phyloP scores from a whole-genome alignment of 1,140 invertebrate genomes.

The Metopolophium dirhodum region DNA sequence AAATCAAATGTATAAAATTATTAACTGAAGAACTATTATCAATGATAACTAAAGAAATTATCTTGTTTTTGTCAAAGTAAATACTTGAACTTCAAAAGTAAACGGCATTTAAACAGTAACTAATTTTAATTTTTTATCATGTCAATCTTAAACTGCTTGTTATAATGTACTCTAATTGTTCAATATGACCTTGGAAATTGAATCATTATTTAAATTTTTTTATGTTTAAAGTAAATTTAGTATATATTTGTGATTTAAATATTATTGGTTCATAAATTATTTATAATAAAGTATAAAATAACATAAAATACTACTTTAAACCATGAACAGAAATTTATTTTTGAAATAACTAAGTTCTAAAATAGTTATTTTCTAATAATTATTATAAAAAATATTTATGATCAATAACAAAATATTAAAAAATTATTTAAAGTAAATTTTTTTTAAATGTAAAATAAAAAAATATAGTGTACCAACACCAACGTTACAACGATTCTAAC shows the following conservation, averaged over 20 bases:
- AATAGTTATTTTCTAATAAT: not conserved
- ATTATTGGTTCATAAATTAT: not conserved
- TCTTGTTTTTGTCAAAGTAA: not conserved
- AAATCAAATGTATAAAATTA: not conserved
- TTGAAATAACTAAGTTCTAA: not conserved
- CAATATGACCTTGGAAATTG: not conserved
- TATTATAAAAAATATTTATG: not conserved
- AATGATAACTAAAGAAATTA: not conserved
- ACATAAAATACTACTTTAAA: not conserved
- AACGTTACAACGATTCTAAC: not conserved
- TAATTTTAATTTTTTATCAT: not conserved
- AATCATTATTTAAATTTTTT: not conserved
- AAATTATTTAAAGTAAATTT: not conserved
- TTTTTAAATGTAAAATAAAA: not conserved
- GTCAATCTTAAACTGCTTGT: not conserved
- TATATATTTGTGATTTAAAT: not conserved
- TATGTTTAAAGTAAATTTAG: not conserved
- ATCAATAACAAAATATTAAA: not conserved
- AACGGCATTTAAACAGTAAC: not conserved
- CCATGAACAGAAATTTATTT: not conserved
- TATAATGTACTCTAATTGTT: not conserved
- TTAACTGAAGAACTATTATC: not conserved
- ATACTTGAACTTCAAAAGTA: not conserved
- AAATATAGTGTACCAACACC: not conserved
- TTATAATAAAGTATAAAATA: not conserved